These are phyloP conservation scores for Elaeidobius kamerunicus DNA, from an alignment of 2,888 invertebrate species.

Conservation along the genomic window DNA sequence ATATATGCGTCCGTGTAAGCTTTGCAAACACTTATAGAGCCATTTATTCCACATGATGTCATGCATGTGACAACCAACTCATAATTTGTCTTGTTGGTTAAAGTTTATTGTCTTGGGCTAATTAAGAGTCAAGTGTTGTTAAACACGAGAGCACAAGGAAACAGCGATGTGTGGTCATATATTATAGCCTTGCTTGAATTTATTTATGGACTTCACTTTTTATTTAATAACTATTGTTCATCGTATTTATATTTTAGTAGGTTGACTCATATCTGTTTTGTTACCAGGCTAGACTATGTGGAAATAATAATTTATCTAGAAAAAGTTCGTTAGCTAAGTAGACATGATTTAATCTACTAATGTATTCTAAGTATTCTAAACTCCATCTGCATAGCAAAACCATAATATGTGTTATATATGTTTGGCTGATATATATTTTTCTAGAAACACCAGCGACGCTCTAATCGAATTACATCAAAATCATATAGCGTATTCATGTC, in stretches of 20 bases:
- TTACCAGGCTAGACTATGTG: too few relatives aligned
- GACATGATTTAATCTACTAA: too few relatives aligned
- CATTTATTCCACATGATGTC: neutral
- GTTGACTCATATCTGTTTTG: too few relatives aligned
- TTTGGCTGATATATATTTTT: too few relatives aligned
- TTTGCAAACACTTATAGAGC: neutral
- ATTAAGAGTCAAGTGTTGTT: conserved; percentile 1
- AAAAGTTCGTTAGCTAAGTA: too few relatives aligned
- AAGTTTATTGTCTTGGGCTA: neutral
- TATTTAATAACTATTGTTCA: neutral
- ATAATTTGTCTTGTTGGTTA: neutral
- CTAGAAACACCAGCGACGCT: too few relatives aligned
- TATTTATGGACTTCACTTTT: neutral
- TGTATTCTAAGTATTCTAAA: too few relatives aligned
- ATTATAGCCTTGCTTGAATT: neutral
- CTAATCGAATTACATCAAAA: too few relatives aligned
- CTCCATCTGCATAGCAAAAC: too few relatives aligned
- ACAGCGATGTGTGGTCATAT: neutral
- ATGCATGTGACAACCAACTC: neutral
- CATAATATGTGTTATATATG: too few relatives aligned
- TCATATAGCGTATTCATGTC: too few relatives aligned
- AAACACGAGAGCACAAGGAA: conserved; percentile 1
- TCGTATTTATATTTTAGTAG: neutral
- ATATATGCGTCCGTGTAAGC: neutral
- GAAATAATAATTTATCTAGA: too few relatives aligned